Percentiles rank a stretch among this genome's conserved stretches.
Evolutionary conservation across 2,888 invertebrate genomes (phyloP).

Genomic region (Fragum sueziense): DNA sequence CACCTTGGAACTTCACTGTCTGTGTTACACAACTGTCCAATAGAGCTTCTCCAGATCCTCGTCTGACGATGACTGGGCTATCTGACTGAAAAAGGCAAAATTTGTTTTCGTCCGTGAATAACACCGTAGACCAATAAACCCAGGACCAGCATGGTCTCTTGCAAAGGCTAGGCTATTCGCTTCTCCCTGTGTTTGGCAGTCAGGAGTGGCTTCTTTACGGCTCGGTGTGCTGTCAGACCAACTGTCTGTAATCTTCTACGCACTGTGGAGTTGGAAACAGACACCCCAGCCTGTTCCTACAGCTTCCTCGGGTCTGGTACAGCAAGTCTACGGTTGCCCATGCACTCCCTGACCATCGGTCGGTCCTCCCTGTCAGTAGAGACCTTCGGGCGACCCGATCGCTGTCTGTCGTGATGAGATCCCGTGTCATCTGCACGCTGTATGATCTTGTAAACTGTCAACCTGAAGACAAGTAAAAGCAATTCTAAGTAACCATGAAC

Average conservation of each 20-base stretch:
- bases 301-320: slow-evolving; percentile 14
- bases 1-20: background rate
- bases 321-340: slow-evolving; percentile 4
- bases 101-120: slow-evolving; percentile 28
- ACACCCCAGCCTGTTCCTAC: slow-evolving; percentile 18
- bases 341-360: background rate
- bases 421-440: background rate
- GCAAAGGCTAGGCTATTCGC: slow-evolving; percentile 23
- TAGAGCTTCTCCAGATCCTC: background rate
- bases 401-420: background rate
- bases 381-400: background rate
- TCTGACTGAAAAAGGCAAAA: slow-evolving; percentile 30
- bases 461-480: background rate
- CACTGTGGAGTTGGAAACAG: slow-evolving; percentile 19
- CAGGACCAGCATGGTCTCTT: slow-evolving; percentile 26
- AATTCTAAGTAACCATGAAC: background rate
- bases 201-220: slow-evolving; percentile 22
- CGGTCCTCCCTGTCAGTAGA: background rate
- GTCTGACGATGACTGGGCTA: background rate
- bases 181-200: slow-evolving; percentile 22
- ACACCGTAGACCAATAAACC: slow-evolving; percentile 29
- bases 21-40: background rate
- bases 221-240: slow-evolving; percentile 3
- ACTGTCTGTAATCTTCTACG: slow-evolving; percentile 15
- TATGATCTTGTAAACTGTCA: background rate